Percentiles rank a stretch among this genome's conserved stretches.
phyloP scores from a whole-genome alignment of 2,797 vertebrate species.

The Holocentrus rufus region DNA sequence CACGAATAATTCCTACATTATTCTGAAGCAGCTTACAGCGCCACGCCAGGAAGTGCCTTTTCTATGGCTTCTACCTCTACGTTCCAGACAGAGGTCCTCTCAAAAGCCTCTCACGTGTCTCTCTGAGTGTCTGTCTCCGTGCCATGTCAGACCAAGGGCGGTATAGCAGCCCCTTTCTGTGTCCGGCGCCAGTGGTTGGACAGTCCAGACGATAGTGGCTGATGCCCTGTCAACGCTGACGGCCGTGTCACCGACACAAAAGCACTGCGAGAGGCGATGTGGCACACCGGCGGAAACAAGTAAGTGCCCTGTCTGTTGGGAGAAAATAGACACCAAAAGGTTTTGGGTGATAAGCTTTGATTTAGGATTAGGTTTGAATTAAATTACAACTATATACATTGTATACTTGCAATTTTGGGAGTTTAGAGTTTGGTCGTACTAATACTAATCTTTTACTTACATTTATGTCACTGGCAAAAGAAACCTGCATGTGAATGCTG shows the following conservation, averaged over 20 bases:
- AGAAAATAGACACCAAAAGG: not conserved
- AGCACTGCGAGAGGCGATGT: constrained; percentile 34
- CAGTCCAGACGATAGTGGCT: constrained; percentile 62
- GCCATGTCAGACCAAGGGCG: constrained; percentile 45
- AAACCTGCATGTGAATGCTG: too few relatives aligned
- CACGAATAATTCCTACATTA: too few relatives aligned
- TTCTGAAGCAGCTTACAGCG: too few relatives aligned
- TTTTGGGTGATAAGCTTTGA: too few relatives aligned
- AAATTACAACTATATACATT: not conserved
- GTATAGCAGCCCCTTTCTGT: constrained; percentile 44
- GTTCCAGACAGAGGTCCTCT: constrained; percentile 33
- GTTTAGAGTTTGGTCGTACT: too few relatives aligned
- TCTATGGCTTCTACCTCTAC: constrained; percentile 31
- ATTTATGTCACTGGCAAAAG: too few relatives aligned
- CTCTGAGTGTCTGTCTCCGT: constrained; percentile 17
- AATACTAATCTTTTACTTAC: too few relatives aligned
- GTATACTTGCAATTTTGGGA: too few relatives aligned
- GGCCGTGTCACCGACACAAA: constrained; percentile 50
- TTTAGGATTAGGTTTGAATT: not conserved
- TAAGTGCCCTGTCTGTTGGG: constrained; percentile 11
- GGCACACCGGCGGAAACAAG: constrained; percentile 25
- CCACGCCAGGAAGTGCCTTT: constrained; percentile 34
- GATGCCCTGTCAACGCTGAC: constrained; percentile 66
- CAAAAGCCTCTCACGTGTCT: constrained; percentile 28
- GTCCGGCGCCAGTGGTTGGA: constrained; percentile 63